phyloP scores from a whole-genome alignment of 2,888 invertebrate species.

The Neoitamus cyanurus region DNA sequence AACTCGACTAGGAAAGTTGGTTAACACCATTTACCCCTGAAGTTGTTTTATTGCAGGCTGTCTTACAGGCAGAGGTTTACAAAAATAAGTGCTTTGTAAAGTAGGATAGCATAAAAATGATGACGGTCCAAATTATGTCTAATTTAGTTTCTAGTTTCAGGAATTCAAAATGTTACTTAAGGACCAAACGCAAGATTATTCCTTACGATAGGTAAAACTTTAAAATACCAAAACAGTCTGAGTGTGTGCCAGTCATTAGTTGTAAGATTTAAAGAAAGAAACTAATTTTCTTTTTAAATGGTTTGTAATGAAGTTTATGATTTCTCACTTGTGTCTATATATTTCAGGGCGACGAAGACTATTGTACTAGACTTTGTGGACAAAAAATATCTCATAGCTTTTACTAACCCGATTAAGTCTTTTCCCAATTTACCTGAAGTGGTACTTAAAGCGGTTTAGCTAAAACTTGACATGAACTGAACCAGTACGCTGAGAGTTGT shows the following conservation, averaged over 20 bases:
- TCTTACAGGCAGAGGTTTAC: too few species aligned
- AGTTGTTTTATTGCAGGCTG: too few species aligned
- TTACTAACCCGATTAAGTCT: conserved; percentile 47
- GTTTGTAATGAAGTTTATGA: conserved; percentile 28
- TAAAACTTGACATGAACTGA: neutral
- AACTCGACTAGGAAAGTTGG: too few species aligned
- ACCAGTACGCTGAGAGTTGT: conserved; percentile 28
- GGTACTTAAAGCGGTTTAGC: conserved; percentile 27
- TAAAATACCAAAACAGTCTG: conserved; percentile 3
- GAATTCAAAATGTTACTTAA: neutral
- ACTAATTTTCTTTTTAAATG: conserved; percentile 42
- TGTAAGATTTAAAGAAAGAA: conserved; percentile 34
- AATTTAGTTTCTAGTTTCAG: neutral
- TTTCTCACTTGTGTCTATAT: conserved; percentile 65
- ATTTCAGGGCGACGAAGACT: conserved; percentile 74
- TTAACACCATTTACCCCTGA: too few species aligned
- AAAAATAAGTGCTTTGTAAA: too few species aligned
- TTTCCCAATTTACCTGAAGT: conserved; percentile 32
- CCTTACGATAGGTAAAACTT: too few species aligned
- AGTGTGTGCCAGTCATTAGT: conserved; percentile 1
- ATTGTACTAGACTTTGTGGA: conserved; percentile 69
- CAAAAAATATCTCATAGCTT: conserved; percentile 47
- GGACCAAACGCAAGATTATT: neutral
- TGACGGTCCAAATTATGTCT: too few species aligned
- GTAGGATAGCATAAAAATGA: too few species aligned